These are phyloP conservation scores for Platorchestia sp. DNA, from an alignment of 1,140 invertebrate genomes.

Conservation along the genomic window DNA sequence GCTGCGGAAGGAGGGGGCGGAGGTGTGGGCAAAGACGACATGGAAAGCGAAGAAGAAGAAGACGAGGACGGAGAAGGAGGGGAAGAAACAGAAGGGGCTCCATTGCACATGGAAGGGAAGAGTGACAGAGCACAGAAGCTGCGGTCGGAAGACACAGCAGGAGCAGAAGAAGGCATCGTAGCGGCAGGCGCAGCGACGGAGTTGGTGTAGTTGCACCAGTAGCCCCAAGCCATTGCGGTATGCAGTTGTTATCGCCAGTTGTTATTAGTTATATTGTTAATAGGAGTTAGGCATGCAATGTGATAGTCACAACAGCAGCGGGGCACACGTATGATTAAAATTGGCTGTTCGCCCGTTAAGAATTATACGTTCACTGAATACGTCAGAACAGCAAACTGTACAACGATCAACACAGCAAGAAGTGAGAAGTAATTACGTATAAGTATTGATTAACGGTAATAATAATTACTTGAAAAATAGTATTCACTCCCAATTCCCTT, in stretches of 20 bases:
- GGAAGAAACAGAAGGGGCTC: not conserved
- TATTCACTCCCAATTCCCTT: not conserved
- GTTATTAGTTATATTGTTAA: not conserved
- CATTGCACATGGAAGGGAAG: not conserved
- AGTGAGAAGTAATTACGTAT: too few species aligned
- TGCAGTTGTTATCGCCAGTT: not conserved
- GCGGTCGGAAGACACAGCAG: not conserved
- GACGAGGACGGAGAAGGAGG: not conserved
- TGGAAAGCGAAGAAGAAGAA: not conserved
- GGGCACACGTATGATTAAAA: not conserved
- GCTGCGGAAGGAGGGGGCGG: not conserved
- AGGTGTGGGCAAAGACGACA: not conserved
- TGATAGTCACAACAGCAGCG: not conserved
- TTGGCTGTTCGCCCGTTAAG: not conserved
- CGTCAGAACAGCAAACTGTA: not conserved
- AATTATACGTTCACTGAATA: not conserved
- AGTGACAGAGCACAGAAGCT: not conserved
- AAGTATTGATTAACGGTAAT: too few species aligned
- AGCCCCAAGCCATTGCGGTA: conserved; percentile 28
- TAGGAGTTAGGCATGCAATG: not conserved
- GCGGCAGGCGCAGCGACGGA: not conserved
- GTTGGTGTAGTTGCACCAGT: conserved; percentile 23
- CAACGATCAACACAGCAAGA: not conserved
- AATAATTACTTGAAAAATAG: not conserved
- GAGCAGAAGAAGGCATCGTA: not conserved